A percentile compares a stretch with the other conserved stretches of the same genome.
Evolutionary conservation across 2,113 vertebrate species (phyloP).

Genomic region (Urocynchramus pylzowi): DNA sequence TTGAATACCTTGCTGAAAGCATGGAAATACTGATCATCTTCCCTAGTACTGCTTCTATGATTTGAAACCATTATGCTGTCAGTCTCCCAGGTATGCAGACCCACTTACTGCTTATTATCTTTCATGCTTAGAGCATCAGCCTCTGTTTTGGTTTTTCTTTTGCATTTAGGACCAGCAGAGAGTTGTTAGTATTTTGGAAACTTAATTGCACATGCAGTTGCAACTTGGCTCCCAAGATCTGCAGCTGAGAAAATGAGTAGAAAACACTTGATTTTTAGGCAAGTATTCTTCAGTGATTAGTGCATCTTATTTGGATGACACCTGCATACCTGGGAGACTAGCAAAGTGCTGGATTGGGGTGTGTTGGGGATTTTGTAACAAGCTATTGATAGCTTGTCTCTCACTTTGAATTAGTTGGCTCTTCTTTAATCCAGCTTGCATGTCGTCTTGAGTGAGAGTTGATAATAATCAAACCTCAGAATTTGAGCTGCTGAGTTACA

Average conservation of each 20-base stretch:
- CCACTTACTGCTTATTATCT: not conserved
- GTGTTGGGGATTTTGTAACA: not conserved
- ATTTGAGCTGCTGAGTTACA: not conserved
- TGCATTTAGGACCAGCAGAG: not conserved
- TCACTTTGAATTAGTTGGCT: not conserved
- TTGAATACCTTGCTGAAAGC: not conserved
- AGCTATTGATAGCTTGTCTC: not conserved
- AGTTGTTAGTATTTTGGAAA: not conserved
- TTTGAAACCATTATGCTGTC: not conserved
- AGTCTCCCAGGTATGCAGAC: not conserved
- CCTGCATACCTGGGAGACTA: rapidly evolving
- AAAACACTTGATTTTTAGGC: not conserved
- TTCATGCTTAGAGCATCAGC: not conserved
- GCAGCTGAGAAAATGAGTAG: not conserved
- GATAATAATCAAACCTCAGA: not conserved
- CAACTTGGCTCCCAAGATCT: not conserved
- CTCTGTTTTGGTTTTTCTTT: not conserved
- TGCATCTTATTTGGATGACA: not conserved
- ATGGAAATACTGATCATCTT: not conserved
- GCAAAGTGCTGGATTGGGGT: not conserved
- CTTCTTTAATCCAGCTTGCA: not conserved
- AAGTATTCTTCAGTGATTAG: not conserved
- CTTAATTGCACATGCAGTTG: not conserved
- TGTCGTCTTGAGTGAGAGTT: not conserved
- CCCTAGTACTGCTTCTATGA: not conserved